Conservation (phyloP, 2,797 vertebrate species). For the Lacerta viridis region DNA sequence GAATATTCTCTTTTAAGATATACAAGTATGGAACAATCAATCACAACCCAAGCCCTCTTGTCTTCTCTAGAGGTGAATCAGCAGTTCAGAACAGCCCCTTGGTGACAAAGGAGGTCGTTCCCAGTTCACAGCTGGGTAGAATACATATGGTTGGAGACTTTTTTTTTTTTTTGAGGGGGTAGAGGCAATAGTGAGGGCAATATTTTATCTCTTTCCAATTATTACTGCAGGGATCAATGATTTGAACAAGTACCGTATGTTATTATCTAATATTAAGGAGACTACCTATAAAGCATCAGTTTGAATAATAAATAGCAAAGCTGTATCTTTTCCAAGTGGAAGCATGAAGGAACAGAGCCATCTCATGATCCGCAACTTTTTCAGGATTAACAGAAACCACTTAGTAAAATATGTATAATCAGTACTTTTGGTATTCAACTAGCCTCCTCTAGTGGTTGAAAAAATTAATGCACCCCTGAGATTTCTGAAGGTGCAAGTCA, state of each 20-base stretch:
- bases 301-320: background rate
- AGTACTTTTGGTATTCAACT: constrained; percentile 33
- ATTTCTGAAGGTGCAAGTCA: background rate
- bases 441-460: constrained; percentile 66
- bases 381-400: background rate
- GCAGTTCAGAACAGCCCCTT: background rate
- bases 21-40: background rate
- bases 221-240: background rate
- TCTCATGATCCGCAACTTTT: background rate
- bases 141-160: background rate
- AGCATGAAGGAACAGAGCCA: background rate
- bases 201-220: background rate
- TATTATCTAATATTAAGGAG: constrained; percentile 1
- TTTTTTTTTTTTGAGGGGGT: no score
- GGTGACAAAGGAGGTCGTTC: background rate
- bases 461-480: background rate
- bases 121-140: background rate
- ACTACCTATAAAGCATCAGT: background rate
- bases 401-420: background rate
- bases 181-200: background rate
- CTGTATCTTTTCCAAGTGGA: background rate
- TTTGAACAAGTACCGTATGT: background rate
- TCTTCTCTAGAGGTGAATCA: background rate
- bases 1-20: background rate
- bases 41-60: background rate